Evolutionary conservation across 2,797 vertebrate genomes (phyloP), one percentile per base, ranked within the genome.

Genomic region (Pipistrellus pygmaeus): DNA sequence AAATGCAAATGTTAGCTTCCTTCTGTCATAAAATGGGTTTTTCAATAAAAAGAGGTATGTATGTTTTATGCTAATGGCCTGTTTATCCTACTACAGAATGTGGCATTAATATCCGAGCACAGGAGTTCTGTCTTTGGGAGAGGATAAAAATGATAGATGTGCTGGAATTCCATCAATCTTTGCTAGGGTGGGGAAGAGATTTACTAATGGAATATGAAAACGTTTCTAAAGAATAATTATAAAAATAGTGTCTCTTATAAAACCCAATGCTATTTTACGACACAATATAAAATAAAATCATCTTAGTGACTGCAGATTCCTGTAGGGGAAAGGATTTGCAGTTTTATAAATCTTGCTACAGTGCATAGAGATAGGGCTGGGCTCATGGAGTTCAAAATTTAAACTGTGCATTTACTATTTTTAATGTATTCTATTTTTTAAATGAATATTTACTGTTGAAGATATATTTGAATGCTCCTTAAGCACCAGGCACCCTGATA

Each of bases 1-100:
- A 95, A 96, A 97, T 97, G 93, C 85, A 97, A 96, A 97, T 94
- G 64, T 87, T 90, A 75, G 38, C 6, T 91, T 76, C 18, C 20
- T 93, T 95, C 76, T 69, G 73, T 85, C 62, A 90, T 95, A 94
- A 95, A 92, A 93, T 90, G 17, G 69, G 30, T 92, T 97, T 97
- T 95, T 96, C 88, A 95, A 88, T 95, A 95, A 97, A 96, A 89
- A 64, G 82, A 69, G 6, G 17, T 66, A 27, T 91, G 10, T 89
- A 73, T 94, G 55, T 95, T 78, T 81, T 89, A 96, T 93, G 81
- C 35, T 89, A 95, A 96, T 88, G 72, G 35, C 9, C 86, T 96
- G 71, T 94, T 96, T 96, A 93, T 95, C 77, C 60, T n/a, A 60
- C 38, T 77, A 64, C 75, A 91, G 93, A 81, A 72, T 44, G 88